Evolutionary conservation across 1,140 invertebrate species (phyloP).

Genomic region (Drosophila varians): DNA sequence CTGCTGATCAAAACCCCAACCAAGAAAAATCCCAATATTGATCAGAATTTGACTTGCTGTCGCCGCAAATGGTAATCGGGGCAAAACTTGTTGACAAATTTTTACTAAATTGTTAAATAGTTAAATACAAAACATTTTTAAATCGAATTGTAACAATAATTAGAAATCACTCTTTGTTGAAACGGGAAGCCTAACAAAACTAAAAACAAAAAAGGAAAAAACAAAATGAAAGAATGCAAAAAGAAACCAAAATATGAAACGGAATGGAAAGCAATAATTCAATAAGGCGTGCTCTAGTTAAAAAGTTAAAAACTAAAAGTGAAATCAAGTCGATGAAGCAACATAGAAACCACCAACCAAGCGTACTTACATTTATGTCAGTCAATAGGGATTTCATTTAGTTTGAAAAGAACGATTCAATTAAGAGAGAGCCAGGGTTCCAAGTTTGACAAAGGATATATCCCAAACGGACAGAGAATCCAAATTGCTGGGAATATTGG

Average conservation of each 20-base stretch:
- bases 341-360: constrained; percentile 57
- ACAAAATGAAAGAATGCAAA: constrained; percentile 22
- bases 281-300: constrained; percentile 69
- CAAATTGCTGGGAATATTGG: constrained; percentile 29
- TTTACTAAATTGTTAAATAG: constrained; percentile 76
- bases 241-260: constrained; percentile 24
- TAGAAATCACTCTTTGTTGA: constrained; percentile 56
- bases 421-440: not conserved
- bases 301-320: constrained; percentile 62
- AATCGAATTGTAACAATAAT: constrained; percentile 81
- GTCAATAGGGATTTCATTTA: constrained; percentile 51
- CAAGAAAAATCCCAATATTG: too few species aligned
- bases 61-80: constrained; percentile 31
- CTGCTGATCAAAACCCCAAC: too few species aligned
- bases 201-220: constrained; percentile 2
- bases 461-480: not conserved
- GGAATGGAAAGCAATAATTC: constrained; percentile 78
- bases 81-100: constrained; percentile 73
- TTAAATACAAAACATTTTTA: constrained; percentile 71
- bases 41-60: constrained; percentile 10
- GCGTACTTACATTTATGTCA: constrained; percentile 46
- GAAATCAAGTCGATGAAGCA: constrained; percentile 47
- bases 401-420: constrained; percentile 9
- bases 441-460: not conserved
- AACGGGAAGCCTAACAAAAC: not conserved